phyloP scores from a whole-genome alignment of 2,113 vertebrate species.

The Halcyon malimbica region DNA sequence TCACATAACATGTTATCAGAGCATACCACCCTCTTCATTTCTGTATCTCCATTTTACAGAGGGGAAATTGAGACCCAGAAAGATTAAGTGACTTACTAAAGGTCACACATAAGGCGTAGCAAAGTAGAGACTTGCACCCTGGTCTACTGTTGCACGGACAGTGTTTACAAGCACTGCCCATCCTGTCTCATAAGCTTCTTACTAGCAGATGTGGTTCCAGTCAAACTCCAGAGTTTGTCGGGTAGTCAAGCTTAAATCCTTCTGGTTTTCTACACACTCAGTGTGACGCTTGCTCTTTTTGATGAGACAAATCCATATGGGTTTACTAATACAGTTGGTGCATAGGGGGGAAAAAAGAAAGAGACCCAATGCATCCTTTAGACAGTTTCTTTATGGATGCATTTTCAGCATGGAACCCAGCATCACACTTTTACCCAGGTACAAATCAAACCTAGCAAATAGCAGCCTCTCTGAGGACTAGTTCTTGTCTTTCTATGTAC shows the following conservation, averaged over 20 bases:
- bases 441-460: neutral
- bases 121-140: neutral
- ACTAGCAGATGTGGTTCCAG: neutral
- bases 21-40: conserved; percentile 49
- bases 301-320: neutral
- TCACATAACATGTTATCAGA: conserved; percentile 52
- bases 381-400: neutral
- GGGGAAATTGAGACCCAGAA: conserved; percentile 49
- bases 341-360: no score
- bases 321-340: neutral
- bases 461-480: neutral
- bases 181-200: neutral
- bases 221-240: neutral
- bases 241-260: neutral
- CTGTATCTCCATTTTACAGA: conserved; percentile 16
- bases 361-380: neutral
- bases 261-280: neutral
- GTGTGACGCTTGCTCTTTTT: neutral
- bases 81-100: conserved; percentile 64
- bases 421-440: neutral
- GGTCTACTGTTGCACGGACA: conserved; percentile 5
- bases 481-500: neutral
- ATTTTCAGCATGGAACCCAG: neutral
- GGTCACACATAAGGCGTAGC: conserved; percentile 46
- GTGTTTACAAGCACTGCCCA: conserved; percentile 26